Base-by-base conservation (phyloP, 2,888 invertebrate genomes). In the Leucoma salicis region DNA sequence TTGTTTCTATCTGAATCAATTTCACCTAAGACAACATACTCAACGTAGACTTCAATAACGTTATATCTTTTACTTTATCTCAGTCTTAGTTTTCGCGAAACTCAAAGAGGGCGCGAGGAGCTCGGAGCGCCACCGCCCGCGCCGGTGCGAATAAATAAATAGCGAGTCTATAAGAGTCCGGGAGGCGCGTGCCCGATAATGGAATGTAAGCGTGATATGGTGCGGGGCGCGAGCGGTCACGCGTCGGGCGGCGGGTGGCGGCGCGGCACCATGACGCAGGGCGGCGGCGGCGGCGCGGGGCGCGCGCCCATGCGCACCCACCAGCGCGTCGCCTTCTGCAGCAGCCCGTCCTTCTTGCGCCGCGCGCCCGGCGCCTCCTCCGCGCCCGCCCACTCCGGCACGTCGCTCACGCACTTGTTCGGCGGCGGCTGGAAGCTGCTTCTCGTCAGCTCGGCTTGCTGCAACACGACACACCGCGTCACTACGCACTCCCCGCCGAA, bases 381-480 rank as follows among this genome's bases (percentile, higher is more conserved):
- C 61, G 45, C 31, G 46, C 35, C 38, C 48, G 70, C 87, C 89
- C 89, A 90, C 75, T 91, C 91, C 67, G 92, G 92, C 79, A 92
- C 92, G 89, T 92, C 92, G 87, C 91, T 91, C 78, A 92, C 92
- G 79, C 92, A 91, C 81, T 92, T 92, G 85, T 92, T 92, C 71
- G 92, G 92, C 65, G 92, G 92, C 67, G 92, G 91, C 80, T 92
- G 92, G 57, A 92, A 91, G 68, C 92, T 92, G 79, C 92, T 91
- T 76, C 92, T 91, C 74, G 92, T 92, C 86, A 92, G 91, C 87
- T 92, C 92, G 81, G 92, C 92, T 91, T 92, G 92, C 92, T 92
- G 83, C 18, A 84, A 82, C 1, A 3, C 8, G 6, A 21, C 21
- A 21, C 8, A 2, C 1, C 21, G 8, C 21, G n/a, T n/a, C n/a